A percentile compares a stretch with the other conserved stretches of the same genome.
phyloP scores from a whole-genome alignment of 2,888 invertebrate genomes.

The Phengaris arion region DNA sequence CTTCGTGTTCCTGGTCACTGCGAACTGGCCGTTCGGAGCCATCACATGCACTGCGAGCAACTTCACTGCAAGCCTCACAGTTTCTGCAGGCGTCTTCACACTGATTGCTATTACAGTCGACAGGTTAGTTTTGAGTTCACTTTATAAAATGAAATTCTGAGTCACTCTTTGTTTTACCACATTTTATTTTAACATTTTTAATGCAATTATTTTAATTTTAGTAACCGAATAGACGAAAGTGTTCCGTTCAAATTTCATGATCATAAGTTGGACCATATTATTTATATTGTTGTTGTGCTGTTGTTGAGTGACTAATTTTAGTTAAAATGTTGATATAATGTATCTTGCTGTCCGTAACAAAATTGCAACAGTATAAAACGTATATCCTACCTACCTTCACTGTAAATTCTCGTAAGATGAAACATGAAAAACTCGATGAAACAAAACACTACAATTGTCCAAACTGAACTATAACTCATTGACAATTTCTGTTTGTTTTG shows the following conservation, averaged over 20 bases:
- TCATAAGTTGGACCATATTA: neutral
- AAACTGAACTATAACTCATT: neutral
- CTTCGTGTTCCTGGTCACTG: conserved; percentile 90
- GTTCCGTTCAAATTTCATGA: neutral
- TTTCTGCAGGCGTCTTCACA: conserved; percentile 94
- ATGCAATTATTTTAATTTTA: too few species aligned
- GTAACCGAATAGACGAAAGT: too few species aligned
- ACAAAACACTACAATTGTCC: neutral
- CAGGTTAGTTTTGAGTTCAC: conserved; percentile 79
- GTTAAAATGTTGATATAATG: too few species aligned
- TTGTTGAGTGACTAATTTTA: too few species aligned
- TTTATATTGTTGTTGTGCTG: too few species aligned
- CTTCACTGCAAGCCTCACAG: conserved; percentile 93
- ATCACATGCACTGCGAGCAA: conserved; percentile 92
- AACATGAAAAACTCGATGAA: too few species aligned
- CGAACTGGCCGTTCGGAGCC: conserved; percentile 93
- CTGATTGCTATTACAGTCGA: conserved; percentile 95
- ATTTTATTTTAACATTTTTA: too few species aligned
- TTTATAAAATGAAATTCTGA: too few species aligned
- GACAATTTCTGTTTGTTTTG: neutral
- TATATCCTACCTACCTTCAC: neutral
- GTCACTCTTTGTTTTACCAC: too few species aligned
- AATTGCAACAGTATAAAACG: neutral
- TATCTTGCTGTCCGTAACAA: neutral
- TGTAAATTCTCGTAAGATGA: neutral